These are phyloP conservation scores for Neomorphus geoffroyi DNA, from an alignment of 2,797 vertebrate genomes.

Conservation along the genomic window DNA sequence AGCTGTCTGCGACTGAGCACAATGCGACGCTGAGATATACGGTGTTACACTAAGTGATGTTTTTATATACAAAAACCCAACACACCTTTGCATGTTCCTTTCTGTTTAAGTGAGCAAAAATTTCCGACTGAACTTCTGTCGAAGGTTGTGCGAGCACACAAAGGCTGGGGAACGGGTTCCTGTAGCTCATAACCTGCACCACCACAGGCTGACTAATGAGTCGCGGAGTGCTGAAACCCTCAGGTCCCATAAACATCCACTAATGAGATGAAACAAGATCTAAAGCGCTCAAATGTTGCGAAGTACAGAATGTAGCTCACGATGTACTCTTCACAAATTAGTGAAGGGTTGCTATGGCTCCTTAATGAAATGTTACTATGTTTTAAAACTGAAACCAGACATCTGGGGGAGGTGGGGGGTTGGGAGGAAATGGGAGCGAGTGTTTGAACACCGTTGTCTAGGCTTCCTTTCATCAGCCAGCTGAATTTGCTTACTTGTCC, in stretches of 20 bases:
- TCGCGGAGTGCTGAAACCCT: conserved; percentile 42
- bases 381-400: conserved; percentile 67
- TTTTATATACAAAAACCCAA: not conserved
- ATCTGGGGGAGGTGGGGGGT: not conserved
- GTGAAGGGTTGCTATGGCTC: conserved; percentile 45
- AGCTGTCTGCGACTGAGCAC: not conserved
- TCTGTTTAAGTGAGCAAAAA: not conserved
- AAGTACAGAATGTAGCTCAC: conserved; percentile 52
- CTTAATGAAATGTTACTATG: conserved; percentile 66
- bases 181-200: not conserved
- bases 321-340: conserved; percentile 54
- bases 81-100: not conserved
- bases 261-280: conserved; percentile 44
- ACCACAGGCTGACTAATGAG: conserved; percentile 30
- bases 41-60: not conserved
- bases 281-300: conserved; percentile 46
- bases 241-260: conserved; percentile 61
- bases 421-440: conserved; percentile 20
- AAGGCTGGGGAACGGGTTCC: not conserved
- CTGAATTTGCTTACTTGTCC: conserved; percentile 67
- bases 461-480: conserved; percentile 62
- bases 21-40: not conserved
- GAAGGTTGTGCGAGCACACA: not conserved
- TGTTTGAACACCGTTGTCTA: conserved; percentile 59
- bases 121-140: not conserved